Percentiles rank a stretch among this genome's conserved stretches.
Conservation (phyloP, 2,888 invertebrate species). For the Meandrusa payeni region DNA sequence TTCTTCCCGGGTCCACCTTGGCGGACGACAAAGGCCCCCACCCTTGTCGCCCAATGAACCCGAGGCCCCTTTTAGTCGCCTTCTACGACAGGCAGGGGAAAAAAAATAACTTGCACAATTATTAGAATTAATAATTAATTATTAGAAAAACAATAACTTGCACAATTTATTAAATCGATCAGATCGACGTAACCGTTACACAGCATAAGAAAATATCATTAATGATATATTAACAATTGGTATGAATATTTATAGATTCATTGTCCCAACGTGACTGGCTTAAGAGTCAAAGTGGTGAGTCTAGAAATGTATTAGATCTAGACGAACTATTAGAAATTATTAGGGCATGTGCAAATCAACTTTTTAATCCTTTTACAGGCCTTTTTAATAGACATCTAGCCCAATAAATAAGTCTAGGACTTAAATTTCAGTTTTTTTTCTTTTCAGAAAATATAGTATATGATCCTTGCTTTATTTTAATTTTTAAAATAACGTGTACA, state of each 20-base stretch:
- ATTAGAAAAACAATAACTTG: no score
- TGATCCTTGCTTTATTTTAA: slow-evolving; percentile 10
- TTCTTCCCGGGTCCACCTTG: no score
- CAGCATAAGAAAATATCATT: no score
- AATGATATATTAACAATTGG: slow-evolving; percentile 4
- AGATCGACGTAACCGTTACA: no score
- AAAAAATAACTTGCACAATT: no score
- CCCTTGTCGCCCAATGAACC: no score
- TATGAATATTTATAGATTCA: slow-evolving; percentile 72
- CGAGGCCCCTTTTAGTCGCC: no score
- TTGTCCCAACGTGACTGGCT: slow-evolving; percentile 79
- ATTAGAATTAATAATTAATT: no score
- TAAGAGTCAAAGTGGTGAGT: slow-evolving; percentile 78
- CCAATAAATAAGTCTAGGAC: slow-evolving; percentile 1
- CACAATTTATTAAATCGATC: no score
- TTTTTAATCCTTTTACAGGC: slow-evolving; percentile 46
- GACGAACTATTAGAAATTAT: slow-evolving; percentile 69
- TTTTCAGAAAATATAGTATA: slow-evolving; percentile 1
- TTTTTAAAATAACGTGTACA: slow-evolving; percentile 21
- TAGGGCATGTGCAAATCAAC: slow-evolving; percentile 57
- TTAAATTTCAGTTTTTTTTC: not conserved
- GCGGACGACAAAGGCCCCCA: no score
- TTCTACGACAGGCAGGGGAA: no score
- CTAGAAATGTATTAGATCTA: slow-evolving; percentile 71
- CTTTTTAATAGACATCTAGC: slow-evolving; percentile 30